Evolutionary conservation across 2,113 vertebrate genomes (phyloP).

Genomic region (Buteo buteo): DNA sequence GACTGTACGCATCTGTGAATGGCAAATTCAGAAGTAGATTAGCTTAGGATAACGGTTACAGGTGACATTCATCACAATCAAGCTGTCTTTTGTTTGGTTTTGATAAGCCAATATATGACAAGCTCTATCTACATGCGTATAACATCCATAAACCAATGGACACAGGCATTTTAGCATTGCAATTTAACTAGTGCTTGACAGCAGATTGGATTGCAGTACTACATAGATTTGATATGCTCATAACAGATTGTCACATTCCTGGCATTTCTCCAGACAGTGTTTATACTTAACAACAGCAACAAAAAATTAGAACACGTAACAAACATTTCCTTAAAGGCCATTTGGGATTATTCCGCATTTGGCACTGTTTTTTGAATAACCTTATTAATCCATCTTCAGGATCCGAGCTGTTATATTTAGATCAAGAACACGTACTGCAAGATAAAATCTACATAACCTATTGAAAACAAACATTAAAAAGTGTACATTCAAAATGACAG

Average conservation of each 20-base stretch:
- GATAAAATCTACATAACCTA: not conserved
- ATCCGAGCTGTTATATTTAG: not conserved
- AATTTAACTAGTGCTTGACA: constrained; percentile 34
- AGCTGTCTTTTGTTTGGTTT: constrained; percentile 22
- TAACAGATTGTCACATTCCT: constrained; percentile 31
- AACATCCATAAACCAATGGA: constrained; percentile 24
- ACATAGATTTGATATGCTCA: not conserved
- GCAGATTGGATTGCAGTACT: not conserved
- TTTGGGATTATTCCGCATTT: constrained; percentile 8
- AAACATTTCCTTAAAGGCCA: not conserved
- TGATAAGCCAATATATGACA: constrained; percentile 34
- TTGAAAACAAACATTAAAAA: not conserved
- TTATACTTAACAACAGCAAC: constrained; percentile 16
- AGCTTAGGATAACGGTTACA: constrained; percentile 20
- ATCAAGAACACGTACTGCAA: not conserved
- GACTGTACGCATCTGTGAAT: not conserved
- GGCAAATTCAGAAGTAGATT: constrained; percentile 22
- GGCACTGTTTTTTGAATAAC: not conserved
- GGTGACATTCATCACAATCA: constrained; percentile 39
- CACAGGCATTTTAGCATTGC: not conserved
- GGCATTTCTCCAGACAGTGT: constrained; percentile 22
- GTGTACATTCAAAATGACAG: not conserved
- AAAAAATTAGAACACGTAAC: not conserved
- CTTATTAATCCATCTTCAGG: not conserved
- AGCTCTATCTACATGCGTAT: not conserved